Percentiles rank a stretch among this genome's conserved stretches.
These are phyloP conservation scores for Aphrophora alni DNA, from an alignment of 2,888 invertebrate genomes.

Conservation along the genomic window DNA sequence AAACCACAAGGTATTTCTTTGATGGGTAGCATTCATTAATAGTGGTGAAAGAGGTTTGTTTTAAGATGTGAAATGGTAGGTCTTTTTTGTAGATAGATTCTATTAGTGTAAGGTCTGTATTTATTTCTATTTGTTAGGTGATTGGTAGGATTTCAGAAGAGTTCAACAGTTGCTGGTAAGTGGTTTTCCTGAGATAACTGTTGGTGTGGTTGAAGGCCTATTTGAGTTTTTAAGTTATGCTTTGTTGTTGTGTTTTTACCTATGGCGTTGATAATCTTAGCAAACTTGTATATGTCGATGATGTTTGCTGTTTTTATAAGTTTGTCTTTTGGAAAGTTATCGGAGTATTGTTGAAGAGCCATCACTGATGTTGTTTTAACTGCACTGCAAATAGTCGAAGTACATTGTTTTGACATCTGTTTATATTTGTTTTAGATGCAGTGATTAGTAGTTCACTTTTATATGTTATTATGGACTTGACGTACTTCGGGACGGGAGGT, in stretches of 20 bases:
- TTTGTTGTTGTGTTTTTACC: not conserved
- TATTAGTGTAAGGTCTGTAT: too few relatives aligned
- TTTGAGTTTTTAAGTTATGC: not conserved
- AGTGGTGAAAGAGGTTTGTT: not conserved
- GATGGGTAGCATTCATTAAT: not conserved
- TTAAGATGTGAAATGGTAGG: not conserved
- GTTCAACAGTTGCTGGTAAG: not conserved
- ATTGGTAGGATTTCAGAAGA: not conserved
- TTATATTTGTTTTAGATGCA: not conserved
- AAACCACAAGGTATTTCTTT: not conserved
- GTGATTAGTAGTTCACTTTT: too few relatives aligned
- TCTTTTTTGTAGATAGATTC: not conserved
- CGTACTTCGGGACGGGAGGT: too few relatives aligned
- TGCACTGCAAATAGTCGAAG: not conserved
- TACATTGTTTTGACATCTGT: not conserved
- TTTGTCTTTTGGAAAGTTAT: not conserved
- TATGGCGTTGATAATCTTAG: not conserved
- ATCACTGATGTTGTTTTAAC: not conserved
- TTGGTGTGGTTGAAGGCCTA: not conserved
- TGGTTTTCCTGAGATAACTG: not conserved
- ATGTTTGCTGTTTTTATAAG: not conserved
- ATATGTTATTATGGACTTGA: too few relatives aligned
- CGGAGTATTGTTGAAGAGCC: not conserved
- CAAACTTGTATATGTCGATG: not conserved
- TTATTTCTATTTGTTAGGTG: not conserved